A percentile compares a stretch with the other conserved stretches of the same genome.
Conservation (phyloP, 2,888 invertebrate genomes). For the Isotomurus palustris region DNA sequence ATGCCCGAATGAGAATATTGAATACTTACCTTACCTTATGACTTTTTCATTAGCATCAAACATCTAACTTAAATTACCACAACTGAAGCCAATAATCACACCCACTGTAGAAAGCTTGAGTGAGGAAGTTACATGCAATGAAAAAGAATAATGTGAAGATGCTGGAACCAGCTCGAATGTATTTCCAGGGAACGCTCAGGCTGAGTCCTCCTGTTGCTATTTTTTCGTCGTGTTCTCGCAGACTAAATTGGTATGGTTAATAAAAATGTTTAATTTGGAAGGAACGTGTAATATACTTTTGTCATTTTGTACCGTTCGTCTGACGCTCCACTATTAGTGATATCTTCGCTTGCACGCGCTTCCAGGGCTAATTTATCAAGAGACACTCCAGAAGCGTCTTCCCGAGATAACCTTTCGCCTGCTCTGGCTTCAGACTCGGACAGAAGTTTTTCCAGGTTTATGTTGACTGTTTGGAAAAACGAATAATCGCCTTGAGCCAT, state of each 20-base stretch:
- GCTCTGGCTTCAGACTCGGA: too few relatives aligned
- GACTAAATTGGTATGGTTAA: too few relatives aligned
- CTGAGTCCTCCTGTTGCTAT: slow-evolving; percentile 28
- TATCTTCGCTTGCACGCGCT: too few relatives aligned
- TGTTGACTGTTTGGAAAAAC: slow-evolving; percentile 65
- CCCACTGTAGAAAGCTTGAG: slow-evolving; percentile 62
- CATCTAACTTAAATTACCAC: slow-evolving; percentile 53
- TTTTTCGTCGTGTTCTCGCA: slow-evolving; percentile 23
- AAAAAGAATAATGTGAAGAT: slow-evolving; percentile 58
- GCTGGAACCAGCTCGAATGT: slow-evolving; percentile 62
- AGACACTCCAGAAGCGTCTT: too few relatives aligned
- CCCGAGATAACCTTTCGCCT: too few relatives aligned
- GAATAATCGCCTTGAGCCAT: slow-evolving; percentile 51
- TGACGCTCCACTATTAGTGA: too few relatives aligned
- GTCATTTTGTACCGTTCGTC: too few relatives aligned
- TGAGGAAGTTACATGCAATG: slow-evolving; percentile 54
- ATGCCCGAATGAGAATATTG: background rate
- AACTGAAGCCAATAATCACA: slow-evolving; percentile 70
- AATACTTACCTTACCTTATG: background rate
- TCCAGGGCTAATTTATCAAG: too few relatives aligned
- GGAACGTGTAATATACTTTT: too few relatives aligned
- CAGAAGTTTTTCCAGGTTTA: too few relatives aligned
- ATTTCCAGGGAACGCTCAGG: slow-evolving; percentile 27
- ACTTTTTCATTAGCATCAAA: background rate
- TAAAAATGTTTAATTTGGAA: too few relatives aligned